A percentile compares a stretch with the other conserved stretches of the same genome.
phyloP scores from a whole-genome alignment of 2,888 invertebrate species.

The Philhelius pedissequus region DNA sequence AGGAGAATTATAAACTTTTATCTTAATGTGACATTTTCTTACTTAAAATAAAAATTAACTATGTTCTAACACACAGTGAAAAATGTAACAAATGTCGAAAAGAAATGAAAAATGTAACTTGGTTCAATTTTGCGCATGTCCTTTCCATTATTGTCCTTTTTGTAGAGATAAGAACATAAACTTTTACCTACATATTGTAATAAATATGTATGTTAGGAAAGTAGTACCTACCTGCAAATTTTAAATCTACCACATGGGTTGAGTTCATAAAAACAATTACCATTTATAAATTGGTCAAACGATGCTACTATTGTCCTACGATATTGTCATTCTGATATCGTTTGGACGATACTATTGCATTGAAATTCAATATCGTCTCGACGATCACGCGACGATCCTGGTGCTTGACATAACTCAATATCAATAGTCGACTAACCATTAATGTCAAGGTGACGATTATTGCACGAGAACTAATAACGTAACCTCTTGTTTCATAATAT shows the following conservation, averaged over 20 bases:
- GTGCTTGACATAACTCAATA: too few species aligned
- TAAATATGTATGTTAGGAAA: neutral
- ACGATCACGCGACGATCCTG: too few species aligned
- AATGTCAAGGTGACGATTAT: too few species aligned
- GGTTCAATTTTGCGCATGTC: slow-evolving; percentile 49
- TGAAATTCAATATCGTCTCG: too few species aligned
- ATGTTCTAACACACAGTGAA: slow-evolving; percentile 50
- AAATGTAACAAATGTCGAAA: slow-evolving; percentile 53
- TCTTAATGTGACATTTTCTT: slow-evolving; percentile 42
- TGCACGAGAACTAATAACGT: too few species aligned
- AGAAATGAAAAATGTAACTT: slow-evolving; percentile 43
- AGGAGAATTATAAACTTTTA: neutral
- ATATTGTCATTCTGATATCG: too few species aligned
- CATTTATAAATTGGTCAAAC: neutral
- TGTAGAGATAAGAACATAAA: slow-evolving; percentile 6
- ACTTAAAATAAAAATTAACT: slow-evolving; percentile 59
- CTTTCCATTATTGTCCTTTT: slow-evolving; percentile 33
- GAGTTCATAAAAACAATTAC: neutral
- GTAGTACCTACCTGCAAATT: too few species aligned
- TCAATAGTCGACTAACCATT: too few species aligned
- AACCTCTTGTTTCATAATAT: too few species aligned
- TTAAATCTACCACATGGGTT: neutral
- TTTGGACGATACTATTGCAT: too few species aligned
- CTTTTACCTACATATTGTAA: neutral
- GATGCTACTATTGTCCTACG: too few species aligned